Evolutionary conservation across 2,888 invertebrate species (phyloP), one percentile per base, ranked within the genome.

Genomic region (Lathronympha strigana): DNA sequence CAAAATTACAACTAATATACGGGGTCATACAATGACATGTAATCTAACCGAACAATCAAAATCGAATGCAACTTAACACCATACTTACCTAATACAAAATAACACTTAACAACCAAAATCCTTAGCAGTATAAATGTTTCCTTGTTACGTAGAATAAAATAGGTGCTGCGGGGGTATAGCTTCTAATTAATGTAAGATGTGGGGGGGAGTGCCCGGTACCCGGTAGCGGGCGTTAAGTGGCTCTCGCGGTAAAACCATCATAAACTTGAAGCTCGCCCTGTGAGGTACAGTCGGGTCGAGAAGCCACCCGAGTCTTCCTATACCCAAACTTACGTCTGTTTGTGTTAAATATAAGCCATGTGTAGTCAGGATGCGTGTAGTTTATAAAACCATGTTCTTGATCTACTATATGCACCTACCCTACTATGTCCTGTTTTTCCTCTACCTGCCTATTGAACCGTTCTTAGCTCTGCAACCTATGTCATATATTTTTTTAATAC

Each of bases 231-330:
- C 86, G 90, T 82, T 91, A 90, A 91, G 91, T 91, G 90, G 84
- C 87, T 79, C 87, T 84, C 79, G 82, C 84, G 77, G 84, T 88
- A 87, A 88, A 88, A 87, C 88, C 85, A 90, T 90, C 90, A 90
- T 90, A 90, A 90, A 90, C 87, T 86, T 82, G 83, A 82, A 83
- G 83, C 84, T 84, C 79, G 77, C 80, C 78, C 83, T 83, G 80
- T 80, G 80, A 71, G 67, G 86, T 79, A 89, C 81, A 79, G 75
- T 49, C 38, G 69, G 55, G 80, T 38, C 79, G 33, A 54, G 67
- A 68, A 60, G 17, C 76, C 71, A 33, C 13, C 9, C 33, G 13
- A 9, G 2, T 4, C 2, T 4, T 28, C 5, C 4, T 8, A 1
- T 8, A 8, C 6, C 5, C 28, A 28, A 28, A 28, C 28, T n/a